Percentiles rank a stretch among this genome's conserved stretches.
These are phyloP conservation scores for Drosophila micromelanica DNA, from an alignment of 1,140 invertebrate species.

Conservation along the genomic window DNA sequence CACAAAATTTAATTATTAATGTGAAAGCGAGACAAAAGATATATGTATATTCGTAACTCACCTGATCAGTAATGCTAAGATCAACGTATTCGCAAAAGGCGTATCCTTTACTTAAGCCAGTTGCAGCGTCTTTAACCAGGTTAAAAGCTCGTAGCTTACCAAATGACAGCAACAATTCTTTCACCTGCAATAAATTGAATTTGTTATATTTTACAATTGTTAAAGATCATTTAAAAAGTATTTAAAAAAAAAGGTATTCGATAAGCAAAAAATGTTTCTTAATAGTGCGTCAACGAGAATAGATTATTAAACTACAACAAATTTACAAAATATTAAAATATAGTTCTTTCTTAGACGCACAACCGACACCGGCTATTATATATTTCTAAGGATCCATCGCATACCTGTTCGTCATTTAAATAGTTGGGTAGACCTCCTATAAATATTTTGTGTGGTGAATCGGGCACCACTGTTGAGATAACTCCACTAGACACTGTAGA, in stretches of 20 bases:
- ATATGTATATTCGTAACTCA: constrained; percentile 82
- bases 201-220: background rate
- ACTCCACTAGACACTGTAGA: constrained; percentile 87
- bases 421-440: constrained; percentile 99
- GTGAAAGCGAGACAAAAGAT: background rate
- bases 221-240: too few species aligned
- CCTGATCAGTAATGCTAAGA: constrained; percentile 98
- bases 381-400: constrained; percentile 33
- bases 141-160: constrained; percentile 99
- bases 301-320: too few species aligned
- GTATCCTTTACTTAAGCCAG: constrained; percentile 98
- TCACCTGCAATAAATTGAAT: constrained; percentile 89
- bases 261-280: too few species aligned
- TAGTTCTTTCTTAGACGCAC: too few species aligned
- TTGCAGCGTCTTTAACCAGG: constrained; percentile 98
- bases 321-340: too few species aligned
- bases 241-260: too few species aligned
- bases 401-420: constrained; percentile 99
- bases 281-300: too few species aligned
- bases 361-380: background rate
- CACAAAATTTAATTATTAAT: constrained; percentile 9
- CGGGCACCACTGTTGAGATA: constrained; percentile 95
- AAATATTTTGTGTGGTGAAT: constrained; percentile 99
- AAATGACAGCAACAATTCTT: constrained; percentile 98
- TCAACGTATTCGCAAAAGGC: constrained; percentile 99